Conservation (phyloP, 64 coral and sea anemone genomes). For the Exaiptasia diaphana region DNA sequence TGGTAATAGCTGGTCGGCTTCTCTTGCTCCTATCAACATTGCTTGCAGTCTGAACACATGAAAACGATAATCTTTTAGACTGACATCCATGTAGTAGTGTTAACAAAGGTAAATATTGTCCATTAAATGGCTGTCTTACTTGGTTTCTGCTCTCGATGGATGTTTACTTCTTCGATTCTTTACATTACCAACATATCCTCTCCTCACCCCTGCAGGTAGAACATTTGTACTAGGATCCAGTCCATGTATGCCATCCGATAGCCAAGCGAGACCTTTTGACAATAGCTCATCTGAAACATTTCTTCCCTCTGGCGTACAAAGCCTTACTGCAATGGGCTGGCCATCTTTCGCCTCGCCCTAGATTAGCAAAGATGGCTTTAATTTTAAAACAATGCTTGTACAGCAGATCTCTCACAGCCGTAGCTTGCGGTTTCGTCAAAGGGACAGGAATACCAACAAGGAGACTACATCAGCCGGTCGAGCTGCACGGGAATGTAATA, state of each 20-base stretch:
- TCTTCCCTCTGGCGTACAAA: constrained; percentile 52
- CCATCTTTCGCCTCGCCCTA: constrained; percentile 50
- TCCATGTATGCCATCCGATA: background rate
- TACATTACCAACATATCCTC: background rate
- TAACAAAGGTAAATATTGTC: background rate
- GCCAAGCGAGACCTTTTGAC: constrained; percentile 42
- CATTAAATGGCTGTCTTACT: background rate
- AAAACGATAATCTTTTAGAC: background rate
- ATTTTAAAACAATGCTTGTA: background rate
- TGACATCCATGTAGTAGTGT: background rate
- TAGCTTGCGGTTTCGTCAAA: background rate
- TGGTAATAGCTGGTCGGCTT: constrained; percentile 62
- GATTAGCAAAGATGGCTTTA: background rate
- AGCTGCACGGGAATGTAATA: too few relatives aligned
- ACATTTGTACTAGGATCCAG: background rate
- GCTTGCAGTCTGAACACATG: constrained; percentile 42
- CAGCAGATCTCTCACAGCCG: background rate
- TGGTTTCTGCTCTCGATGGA: background rate
- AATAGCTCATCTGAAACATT: constrained; percentile 60
- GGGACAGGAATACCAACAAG: too few relatives aligned
- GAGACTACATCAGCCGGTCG: too few relatives aligned
- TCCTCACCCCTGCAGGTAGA: background rate
- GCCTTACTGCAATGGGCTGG: constrained; percentile 52
- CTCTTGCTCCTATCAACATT: constrained; percentile 61
- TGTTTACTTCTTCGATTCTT: background rate